Conservation (phyloP, 2,797 vertebrate genomes). For the Coluber constrictor region DNA sequence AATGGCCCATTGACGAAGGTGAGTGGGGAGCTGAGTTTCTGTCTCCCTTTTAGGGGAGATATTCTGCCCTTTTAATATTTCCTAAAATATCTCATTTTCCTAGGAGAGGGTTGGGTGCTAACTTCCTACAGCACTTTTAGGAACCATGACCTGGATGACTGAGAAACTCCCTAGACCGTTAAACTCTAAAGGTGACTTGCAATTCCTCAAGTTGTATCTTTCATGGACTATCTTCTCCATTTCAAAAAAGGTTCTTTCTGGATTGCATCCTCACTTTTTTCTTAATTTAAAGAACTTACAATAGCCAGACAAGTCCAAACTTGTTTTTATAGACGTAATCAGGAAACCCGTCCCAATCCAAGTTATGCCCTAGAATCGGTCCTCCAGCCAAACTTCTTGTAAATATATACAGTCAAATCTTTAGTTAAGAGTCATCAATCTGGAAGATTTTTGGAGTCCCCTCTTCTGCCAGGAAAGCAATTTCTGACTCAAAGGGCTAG, state of each 20-base stretch:
- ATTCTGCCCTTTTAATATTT: too few species aligned
- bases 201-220: background rate
- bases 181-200: background rate
- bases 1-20: too few species aligned
- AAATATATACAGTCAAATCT: background rate
- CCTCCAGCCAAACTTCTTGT: background rate
- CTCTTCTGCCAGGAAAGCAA: background rate
- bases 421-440: background rate
- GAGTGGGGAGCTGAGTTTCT: too few species aligned
- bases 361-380: background rate
- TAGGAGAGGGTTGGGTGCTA: too few species aligned
- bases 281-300: background rate
- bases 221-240: background rate
- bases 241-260: background rate
- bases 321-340: background rate
- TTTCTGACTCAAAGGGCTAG: background rate
- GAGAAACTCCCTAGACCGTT: background rate
- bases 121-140: too few species aligned
- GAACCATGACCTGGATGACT: too few species aligned
- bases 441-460: background rate
- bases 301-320: background rate
- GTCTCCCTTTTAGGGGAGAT: too few species aligned
- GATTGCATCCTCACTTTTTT: background rate
- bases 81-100: too few species aligned
- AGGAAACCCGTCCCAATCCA: background rate